These are phyloP conservation scores for Caenorhabditis elegans DNA, from an alignment of 1,140 invertebrate species.

Conservation along the genomic window WBcel235 BX284606.5:15885501-15886000, in stretches of 20 bases:
- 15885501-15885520: too few species aligned
- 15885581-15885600: too few species aligned
- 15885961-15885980: conserved; percentile 4
- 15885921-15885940: too few species aligned
- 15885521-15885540: too few species aligned
- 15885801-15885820: conserved; percentile 15
- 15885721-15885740: background rate
- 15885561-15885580: too few species aligned
- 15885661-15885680: background rate
- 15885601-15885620: background rate
- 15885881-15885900: too few species aligned
- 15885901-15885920: too few species aligned
- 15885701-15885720: background rate
- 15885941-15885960: too few species aligned
- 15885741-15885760: conserved; percentile 18
- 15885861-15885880: too few species aligned
- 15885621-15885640: background rate
- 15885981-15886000: conserved; percentile 24
- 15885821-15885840: conserved; percentile 6
- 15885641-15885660: conserved; percentile 16
- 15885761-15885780: background rate
- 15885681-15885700: background rate
- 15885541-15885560: too few species aligned
- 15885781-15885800: background rate
- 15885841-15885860: too few species aligned